A percentile compares a stretch with the other conserved stretches of the same genome.
phyloP scores from a whole-genome alignment of 2,797 vertebrate species.

The Varecia variegata region DNA sequence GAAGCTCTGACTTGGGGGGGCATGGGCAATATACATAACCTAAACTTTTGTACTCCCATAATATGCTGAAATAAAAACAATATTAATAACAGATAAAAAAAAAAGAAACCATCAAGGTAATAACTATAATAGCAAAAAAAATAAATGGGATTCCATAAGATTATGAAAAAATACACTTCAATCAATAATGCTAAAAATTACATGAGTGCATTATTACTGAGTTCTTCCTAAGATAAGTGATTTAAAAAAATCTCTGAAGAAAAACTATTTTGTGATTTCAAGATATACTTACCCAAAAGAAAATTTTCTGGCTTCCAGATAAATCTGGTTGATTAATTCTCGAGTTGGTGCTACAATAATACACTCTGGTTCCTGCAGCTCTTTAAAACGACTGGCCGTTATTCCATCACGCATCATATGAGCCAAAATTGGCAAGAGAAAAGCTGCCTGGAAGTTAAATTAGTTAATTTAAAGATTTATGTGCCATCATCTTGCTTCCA shows the following conservation, averaged over 20 bases:
- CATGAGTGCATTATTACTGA: neutral
- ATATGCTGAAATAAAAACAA: too few relatives aligned
- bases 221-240: neutral
- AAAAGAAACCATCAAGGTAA: too few relatives aligned
- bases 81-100: too few relatives aligned
- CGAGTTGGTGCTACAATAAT: conserved; percentile 95
- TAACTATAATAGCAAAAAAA: too few relatives aligned
- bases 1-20: too few relatives aligned
- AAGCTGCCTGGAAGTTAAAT: conserved; percentile 89
- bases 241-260: neutral
- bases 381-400: conserved; percentile 90
- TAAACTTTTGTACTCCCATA: too few relatives aligned
- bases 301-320: conserved; percentile 95
- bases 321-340: conserved; percentile 96
- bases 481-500: neutral
- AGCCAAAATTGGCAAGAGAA: conserved; percentile 94
- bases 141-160: neutral
- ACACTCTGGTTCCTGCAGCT: conserved; percentile 92
- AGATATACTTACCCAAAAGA: conserved; percentile 87
- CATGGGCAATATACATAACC: too few relatives aligned
- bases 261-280: neutral
- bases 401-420: conserved; percentile 90
- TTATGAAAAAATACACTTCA: neutral
- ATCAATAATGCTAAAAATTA: neutral
- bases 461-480: conserved; percentile 9